Base-by-base conservation (phyloP, 2,888 invertebrate species). In the Drosophila picticornis region DNA sequence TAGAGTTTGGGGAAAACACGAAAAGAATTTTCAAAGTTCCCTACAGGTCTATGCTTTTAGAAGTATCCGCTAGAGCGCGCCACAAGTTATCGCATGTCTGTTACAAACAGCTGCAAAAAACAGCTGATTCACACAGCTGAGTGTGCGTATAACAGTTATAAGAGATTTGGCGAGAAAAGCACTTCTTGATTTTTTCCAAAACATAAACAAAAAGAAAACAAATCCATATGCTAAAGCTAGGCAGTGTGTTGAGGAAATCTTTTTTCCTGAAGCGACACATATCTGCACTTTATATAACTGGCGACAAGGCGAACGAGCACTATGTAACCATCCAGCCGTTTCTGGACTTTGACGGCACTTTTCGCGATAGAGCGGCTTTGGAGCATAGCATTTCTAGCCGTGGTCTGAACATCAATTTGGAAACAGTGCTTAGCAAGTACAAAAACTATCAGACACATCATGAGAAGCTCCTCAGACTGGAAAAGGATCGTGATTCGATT, bases 291-390 rank as follows among this genome's bases (percentile, higher is more conserved):
- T 91, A 95, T 88, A 94, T 97, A 75, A 95, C 96, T 67, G 96
- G 96, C 16, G 94, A 95, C 71, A 96, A 95, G 91, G 96, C 96
- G 2, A 94, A 94, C 22, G 95, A 95, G 80, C 95, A 94, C 60
- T 97, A 95, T 94, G 94, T 95, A 4, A 95, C 95, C 71, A 91
- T 97, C 29, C 94, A 94, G 25, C 97, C 97, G 1, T 94, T 95
- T 83, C 92, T 97, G 80, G 96, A 97, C 90, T 95, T 95, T 80
- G 94, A 95, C 27, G 93, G 94, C 61, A 94, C 94, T 68, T 93
- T 96, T 19, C 86, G 93, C 57, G 91, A 96, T 58, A 93, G 94
- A 52, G 89, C 94, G 4, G 85, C 91, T 53, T 91, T 96, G 53
- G 92, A 95, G 77, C 89, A 94, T 61, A 95, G 96, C 83, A 90